Base-by-base conservation (phyloP, 1,140 invertebrate genomes). In the Sitobion miscanthi region DNA sequence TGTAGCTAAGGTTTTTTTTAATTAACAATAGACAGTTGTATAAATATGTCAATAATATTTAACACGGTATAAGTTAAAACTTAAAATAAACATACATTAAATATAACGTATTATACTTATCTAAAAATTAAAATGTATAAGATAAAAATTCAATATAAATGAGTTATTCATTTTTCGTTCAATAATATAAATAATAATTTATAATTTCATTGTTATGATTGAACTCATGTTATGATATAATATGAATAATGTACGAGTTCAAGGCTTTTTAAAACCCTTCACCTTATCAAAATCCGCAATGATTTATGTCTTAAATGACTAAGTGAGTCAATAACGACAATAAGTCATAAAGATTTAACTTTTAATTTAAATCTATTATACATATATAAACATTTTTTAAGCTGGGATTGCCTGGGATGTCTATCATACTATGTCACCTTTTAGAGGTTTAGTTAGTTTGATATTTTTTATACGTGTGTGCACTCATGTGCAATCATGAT, bases 251-350 rank as follows among this genome's bases (percentile, higher is more conserved):
- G 87, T 35, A 92, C 14, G 47, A 92, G 90, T 92, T 92, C 90
- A 92, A 92, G 90, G 69, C 21, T 77, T 49, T 45, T 1, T n/a
- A 52, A 92, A 52, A 52, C 90, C 90, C 90, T 91, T 91, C 90
- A 91, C 90, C 90, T 91, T 91, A 82, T 92, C 90, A 83, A 82
- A 49, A 92, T 83, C 2, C 7, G 2, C 20, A 90, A 69, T 90
- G 7, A 30, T 69, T 5, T 6, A 90, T 90, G 89, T 45, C 0
- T 62, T 30, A 45, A 69, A 52, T 35, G 17, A 87, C 30, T 77
- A n/a, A 17, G 35, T 38, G 57, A 23, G 57, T 7, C 25, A 62
- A 62, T 62, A 25, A 42, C 42, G 42, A 42, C 42, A 42, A 47
- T 47, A 38, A 38, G 77, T 38, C 20, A 77, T 77, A 77, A 77